Base-by-base conservation (phyloP, 2,797 vertebrate genomes). In the Triplophysa yarkandensis region DNA sequence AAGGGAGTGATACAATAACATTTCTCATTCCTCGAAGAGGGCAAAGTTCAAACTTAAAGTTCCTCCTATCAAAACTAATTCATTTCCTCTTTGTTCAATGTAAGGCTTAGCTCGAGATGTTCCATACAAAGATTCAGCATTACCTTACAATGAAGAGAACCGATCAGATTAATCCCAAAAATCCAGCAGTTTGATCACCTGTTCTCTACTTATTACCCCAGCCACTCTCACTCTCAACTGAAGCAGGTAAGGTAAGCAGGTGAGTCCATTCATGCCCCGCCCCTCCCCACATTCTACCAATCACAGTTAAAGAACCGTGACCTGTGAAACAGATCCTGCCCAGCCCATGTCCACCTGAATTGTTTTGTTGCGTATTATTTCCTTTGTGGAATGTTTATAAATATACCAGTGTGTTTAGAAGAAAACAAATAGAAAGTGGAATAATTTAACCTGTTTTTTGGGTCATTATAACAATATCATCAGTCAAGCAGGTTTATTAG, bases 181-280 rank as follows among this genome's bases (percentile, higher is more conserved):
- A 4, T n/a, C 19, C 32, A n/a, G 25, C 7, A 28, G 48, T 46
- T 63, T 71, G 63, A 64, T 71, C 6, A 69, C 61, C 25, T 68
- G 62, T 52, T 50, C 63, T 69, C 46, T 66, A 43, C 14, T 11
- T 14, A 8, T 77, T 43, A 39, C 60, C 76, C 64, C 48, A 39
- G 41, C 34, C 7, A 30, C 81, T 82, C 61, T 69, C 52, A 65
- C 39, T 77, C 77, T 88, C 83, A 78, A 82, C 83, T 89, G 86
- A 90, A 91, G 89, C 86, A 85, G 74, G 72, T 55, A 69, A 85
- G 74, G 72, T 55, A 69, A 65, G 76, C 69, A 83, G 85, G 74
- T 81, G 74, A 78, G 69, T 74, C 28, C 25, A 23, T 28, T 50
- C 0, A 60, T 52, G 82, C 83, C 84, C 87, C 90, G 81, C 92